These are phyloP conservation scores for Seriola quinqueradiata DNA, from an alignment of 2,113 vertebrate genomes.

Conservation along the genomic window DNA sequence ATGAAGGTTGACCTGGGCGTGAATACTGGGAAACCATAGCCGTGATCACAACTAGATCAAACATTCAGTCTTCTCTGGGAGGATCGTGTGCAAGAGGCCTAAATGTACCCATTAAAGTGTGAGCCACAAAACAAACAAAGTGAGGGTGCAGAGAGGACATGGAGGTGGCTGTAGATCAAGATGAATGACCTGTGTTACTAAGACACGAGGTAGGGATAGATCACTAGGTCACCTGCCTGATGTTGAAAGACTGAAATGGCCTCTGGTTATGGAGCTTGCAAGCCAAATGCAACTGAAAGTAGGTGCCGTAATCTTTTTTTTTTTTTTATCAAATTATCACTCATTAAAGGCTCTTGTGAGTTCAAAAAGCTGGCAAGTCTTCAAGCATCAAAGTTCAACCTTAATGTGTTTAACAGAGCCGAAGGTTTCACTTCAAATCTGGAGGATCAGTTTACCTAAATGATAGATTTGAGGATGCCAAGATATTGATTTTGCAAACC, in stretches of 20 bases:
- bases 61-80: neutral
- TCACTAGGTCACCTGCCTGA: slow-evolving; percentile 10
- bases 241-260: slow-evolving; percentile 35
- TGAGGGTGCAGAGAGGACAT: neutral
- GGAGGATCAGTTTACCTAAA: neutral
- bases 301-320: slow-evolving; percentile 8
- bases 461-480: slow-evolving; percentile 30
- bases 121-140: slow-evolving; percentile 26
- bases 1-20: neutral
- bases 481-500: slow-evolving; percentile 38
- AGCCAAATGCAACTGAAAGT: slow-evolving; percentile 14
- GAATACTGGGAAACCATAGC: slow-evolving; percentile 11
- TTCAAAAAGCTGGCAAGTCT: neutral
- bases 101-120: slow-evolving; percentile 1
- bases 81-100: neutral
- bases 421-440: neutral
- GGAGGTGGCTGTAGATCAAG: neutral
- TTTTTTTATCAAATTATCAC: slow-evolving; percentile 6
- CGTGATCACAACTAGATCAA: neutral
- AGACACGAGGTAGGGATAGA: neutral
- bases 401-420: neutral
- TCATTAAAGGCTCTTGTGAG: neutral
- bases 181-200: neutral
- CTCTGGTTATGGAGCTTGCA: neutral
- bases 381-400: slow-evolving; percentile 1